phyloP scores from a whole-genome alignment of 2,888 invertebrate genomes.

The Ptilodon capucinus region DNA sequence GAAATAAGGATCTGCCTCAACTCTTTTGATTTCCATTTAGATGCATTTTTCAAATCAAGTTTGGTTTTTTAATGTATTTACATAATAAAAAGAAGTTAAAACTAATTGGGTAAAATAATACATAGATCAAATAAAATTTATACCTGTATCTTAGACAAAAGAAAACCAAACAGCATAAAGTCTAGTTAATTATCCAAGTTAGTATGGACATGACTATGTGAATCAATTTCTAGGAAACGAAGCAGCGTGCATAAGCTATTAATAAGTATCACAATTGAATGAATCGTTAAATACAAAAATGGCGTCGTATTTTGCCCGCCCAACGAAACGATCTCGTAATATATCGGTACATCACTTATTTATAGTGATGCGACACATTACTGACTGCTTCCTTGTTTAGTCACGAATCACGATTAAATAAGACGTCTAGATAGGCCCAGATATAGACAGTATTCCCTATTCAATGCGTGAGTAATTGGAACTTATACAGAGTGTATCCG shows the following conservation, averaged over 20 bases:
- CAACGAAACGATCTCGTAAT: neutral
- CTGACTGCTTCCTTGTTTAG: neutral
- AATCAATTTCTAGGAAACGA: neutral
- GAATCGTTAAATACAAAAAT: neutral
- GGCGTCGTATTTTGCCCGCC: neutral
- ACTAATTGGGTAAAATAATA: too few relatives aligned
- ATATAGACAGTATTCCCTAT: neutral
- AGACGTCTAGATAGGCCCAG: neutral
- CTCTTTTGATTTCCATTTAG: too few relatives aligned
- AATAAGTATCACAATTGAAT: neutral
- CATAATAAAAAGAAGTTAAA: neutral
- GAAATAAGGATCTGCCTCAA: neutral
- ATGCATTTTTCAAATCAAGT: too few relatives aligned
- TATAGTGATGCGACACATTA: constrained; percentile 1
- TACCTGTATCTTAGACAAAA: neutral
- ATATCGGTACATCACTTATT: neutral
- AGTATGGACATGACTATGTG: neutral
- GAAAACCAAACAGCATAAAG: neutral
- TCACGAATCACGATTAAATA: neutral
- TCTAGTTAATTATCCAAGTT: neutral
- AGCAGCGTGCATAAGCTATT: too few relatives aligned
- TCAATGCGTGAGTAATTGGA: neutral
- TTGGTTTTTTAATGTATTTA: neutral
- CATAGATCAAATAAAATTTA: too few relatives aligned
- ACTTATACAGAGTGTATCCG: too few relatives aligned